Percentiles rank a stretch among this genome's conserved stretches.
These are phyloP conservation scores for Sterrhoptilus dennistouni DNA, from an alignment of 2,113 vertebrate species.

Conservation along the genomic window DNA sequence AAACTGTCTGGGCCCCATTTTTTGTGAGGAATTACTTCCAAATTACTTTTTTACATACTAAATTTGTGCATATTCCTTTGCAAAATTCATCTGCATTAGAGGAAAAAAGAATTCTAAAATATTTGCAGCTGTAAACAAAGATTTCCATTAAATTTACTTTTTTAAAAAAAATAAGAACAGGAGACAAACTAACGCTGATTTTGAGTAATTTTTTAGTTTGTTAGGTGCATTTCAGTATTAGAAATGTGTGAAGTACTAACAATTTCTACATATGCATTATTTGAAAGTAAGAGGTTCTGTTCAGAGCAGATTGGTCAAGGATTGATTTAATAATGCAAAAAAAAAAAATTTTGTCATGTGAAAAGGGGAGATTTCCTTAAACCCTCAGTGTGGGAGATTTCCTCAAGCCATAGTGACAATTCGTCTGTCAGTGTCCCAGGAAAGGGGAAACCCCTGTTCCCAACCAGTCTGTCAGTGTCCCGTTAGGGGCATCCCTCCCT, in stretches of 20 bases:
- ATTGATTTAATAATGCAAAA: background rate
- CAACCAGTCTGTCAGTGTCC: background rate
- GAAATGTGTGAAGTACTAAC: fast-evolving
- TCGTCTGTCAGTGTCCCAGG: background rate
- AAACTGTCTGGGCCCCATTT: background rate
- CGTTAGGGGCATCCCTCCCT: fast-evolving
- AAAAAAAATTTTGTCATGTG: background rate
- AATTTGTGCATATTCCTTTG: background rate
- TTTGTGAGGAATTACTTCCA: background rate
- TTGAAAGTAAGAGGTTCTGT: background rate
- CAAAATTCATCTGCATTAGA: background rate
- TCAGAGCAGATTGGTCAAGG: background rate
- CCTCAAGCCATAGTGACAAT: background rate
- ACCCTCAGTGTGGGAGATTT: background rate
- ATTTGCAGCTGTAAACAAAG: background rate
- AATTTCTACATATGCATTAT: background rate
- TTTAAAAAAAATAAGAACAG: background rate
- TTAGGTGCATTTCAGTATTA: background rate
- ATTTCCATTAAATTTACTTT: background rate
- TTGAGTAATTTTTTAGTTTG: background rate
- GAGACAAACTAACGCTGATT: background rate
- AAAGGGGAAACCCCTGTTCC: fast-evolving
- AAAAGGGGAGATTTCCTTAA: background rate
- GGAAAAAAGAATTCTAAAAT: background rate
- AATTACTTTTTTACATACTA: background rate